These are phyloP conservation scores for Mythimna ferrago DNA, from an alignment of 2,888 invertebrate genomes.

Conservation along the genomic window DNA sequence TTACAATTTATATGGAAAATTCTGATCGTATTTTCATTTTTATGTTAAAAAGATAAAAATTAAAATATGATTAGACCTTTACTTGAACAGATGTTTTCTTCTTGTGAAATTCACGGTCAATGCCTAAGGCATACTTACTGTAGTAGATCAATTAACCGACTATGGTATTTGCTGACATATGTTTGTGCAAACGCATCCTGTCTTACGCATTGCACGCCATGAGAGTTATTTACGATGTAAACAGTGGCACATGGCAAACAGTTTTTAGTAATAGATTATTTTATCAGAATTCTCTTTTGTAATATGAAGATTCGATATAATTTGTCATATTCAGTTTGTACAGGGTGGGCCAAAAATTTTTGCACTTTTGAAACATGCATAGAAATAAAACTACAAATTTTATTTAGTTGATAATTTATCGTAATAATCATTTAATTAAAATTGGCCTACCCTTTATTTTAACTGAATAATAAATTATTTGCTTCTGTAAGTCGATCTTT, in stretches of 20 bases:
- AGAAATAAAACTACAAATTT: too few species aligned
- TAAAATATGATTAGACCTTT: background rate
- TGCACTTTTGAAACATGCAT: too few species aligned
- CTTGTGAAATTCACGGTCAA: background rate
- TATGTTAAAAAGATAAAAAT: too few species aligned
- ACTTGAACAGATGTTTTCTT: background rate
- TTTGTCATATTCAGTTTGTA: too few species aligned
- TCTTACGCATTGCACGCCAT: conserved; percentile 36
- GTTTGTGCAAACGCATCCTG: conserved; percentile 48
- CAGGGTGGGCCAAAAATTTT: too few species aligned
- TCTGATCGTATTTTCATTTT: too few species aligned
- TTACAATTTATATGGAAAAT: too few species aligned
- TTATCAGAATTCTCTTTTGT: background rate
- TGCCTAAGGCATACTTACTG: background rate
- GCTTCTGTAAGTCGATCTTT: too few species aligned
- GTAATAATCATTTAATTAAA: too few species aligned
- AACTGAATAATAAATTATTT: too few species aligned
- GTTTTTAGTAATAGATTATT: background rate
- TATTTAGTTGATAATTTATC: too few species aligned
- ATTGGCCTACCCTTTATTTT: too few species aligned
- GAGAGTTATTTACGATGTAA: conserved; percentile 14
- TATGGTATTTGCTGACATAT: conserved; percentile 39
- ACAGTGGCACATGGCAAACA: conserved; percentile 2
- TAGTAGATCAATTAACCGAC: conserved; percentile 4
- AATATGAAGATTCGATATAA: background rate